Conservation (phyloP, 2,113 vertebrate species). For the Hippocampus guttulatus region DNA sequence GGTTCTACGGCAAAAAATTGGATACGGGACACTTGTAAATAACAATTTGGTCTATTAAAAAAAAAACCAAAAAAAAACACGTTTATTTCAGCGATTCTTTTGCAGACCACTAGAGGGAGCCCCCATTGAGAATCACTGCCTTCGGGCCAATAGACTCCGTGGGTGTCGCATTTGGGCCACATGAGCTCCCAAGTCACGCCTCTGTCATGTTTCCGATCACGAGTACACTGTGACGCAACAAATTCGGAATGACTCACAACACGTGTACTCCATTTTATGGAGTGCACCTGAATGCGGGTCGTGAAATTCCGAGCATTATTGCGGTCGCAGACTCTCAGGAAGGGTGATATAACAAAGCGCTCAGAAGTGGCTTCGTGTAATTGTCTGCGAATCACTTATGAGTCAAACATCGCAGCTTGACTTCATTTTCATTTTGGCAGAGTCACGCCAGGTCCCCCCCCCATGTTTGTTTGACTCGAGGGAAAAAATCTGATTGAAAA, state of each 20-base stretch:
- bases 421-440: not conserved
- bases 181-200: conserved; percentile 7
- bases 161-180: conserved; percentile 19
- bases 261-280: not conserved
- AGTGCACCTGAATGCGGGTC: not conserved
- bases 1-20: conserved; percentile 72
- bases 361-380: no score
- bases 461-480: not conserved
- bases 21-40: no score
- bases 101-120: not conserved
- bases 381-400: not conserved
- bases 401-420: not conserved
- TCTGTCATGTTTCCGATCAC: conserved; percentile 11
- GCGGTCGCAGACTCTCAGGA: no score
- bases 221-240: not conserved
- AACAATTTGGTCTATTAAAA: no score
- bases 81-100: not conserved
- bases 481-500: not conserved
- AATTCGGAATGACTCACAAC: conserved; percentile 14
- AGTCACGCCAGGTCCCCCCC: not conserved
- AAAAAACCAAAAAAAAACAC: not conserved
- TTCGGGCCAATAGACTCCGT: not conserved
- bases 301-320: not conserved
- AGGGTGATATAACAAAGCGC: not conserved
- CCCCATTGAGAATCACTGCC: no score